Percentiles rank a stretch among this genome's conserved stretches.
phyloP scores from a whole-genome alignment of 2,888 invertebrate species.

The Caenorhabditis wallacei region DNA sequence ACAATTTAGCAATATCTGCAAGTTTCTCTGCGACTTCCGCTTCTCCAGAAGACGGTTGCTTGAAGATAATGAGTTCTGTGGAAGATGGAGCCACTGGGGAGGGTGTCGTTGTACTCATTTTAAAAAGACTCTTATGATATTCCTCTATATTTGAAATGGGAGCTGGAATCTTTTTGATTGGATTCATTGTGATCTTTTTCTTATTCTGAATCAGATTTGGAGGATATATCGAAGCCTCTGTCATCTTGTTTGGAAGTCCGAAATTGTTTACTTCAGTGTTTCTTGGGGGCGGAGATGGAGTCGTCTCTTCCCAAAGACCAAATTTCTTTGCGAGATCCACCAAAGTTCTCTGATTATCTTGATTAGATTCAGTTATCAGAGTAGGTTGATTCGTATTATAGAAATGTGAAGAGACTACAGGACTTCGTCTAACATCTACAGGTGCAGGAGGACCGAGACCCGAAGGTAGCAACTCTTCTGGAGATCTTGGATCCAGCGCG shows the following conservation, averaged over 20 bases:
- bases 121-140: constrained; percentile 74
- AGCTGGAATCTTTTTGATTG: constrained; percentile 40
- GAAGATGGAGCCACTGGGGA: constrained; percentile 17
- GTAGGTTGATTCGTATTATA: constrained; percentile 66
- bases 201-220: constrained; percentile 48
- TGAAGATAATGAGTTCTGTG: constrained; percentile 64
- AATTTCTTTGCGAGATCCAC: constrained; percentile 68
- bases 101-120: constrained; percentile 41
- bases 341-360: constrained; percentile 26
- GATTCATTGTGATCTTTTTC: constrained; percentile 57
- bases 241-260: constrained; percentile 49
- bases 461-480: not conserved
- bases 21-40: constrained; percentile 68
- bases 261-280: constrained; percentile 47
- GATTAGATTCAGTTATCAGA: constrained; percentile 1
- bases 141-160: constrained; percentile 47
- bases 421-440: constrained; percentile 59
- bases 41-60: constrained; percentile 62
- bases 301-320: constrained; percentile 51
- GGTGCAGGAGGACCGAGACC: not conserved
- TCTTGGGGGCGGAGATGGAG: constrained; percentile 2
- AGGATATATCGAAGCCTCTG: constrained; percentile 68
- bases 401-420: constrained; percentile 63
- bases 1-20: constrained; percentile 68
- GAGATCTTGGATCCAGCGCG: constrained; percentile 64